Evolutionary conservation across 2,113 vertebrate species (phyloP).

Genomic region (Monopterus albus): DNA sequence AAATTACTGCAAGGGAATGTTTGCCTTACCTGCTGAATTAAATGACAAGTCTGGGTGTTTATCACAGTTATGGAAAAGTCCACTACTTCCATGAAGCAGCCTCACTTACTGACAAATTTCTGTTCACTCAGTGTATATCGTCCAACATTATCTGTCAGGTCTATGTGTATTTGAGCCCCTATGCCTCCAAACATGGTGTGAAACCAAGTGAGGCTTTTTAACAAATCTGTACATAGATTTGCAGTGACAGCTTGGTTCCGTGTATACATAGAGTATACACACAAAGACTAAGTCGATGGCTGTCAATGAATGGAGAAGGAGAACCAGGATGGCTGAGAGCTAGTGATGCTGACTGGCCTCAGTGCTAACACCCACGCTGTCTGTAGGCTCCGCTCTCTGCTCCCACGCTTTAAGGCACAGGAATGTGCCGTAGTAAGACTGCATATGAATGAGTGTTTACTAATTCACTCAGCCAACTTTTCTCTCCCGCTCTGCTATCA

Average conservation of each 20-base stretch:
- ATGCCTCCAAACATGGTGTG: conserved; percentile 2
- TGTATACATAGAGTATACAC: neutral
- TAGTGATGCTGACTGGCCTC: conserved; percentile 33
- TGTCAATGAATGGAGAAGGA: conserved; percentile 11
- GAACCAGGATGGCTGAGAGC: conserved; percentile 34
- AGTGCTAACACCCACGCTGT: conserved; percentile 63
- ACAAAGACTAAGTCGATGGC: conserved; percentile 9
- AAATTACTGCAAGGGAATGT: neutral
- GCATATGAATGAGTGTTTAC: conserved; percentile 68
- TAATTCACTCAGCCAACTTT: conserved; percentile 39
- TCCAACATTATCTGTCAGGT: neutral
- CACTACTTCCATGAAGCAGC: conserved; percentile 13
- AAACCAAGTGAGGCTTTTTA: neutral
- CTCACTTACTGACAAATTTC: conserved; percentile 19
- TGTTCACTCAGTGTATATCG: conserved; percentile 20
- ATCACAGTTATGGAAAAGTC: conserved; percentile 28
- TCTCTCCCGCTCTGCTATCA: conserved; percentile 21
- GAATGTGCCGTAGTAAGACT: conserved; percentile 49
- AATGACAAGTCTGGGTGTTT: conserved; percentile 11
- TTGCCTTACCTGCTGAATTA: too few relatives aligned
- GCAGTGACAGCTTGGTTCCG: conserved; percentile 15
- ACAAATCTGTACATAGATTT: conserved; percentile 10
- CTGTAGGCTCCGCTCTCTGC: conserved; percentile 59
- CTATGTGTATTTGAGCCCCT: neutral
- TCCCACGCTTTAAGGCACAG: conserved; percentile 44